These are phyloP conservation scores for Urocitellus parryii DNA, from an alignment of 2,113 vertebrate genomes.

Conservation along the genomic window DNA sequence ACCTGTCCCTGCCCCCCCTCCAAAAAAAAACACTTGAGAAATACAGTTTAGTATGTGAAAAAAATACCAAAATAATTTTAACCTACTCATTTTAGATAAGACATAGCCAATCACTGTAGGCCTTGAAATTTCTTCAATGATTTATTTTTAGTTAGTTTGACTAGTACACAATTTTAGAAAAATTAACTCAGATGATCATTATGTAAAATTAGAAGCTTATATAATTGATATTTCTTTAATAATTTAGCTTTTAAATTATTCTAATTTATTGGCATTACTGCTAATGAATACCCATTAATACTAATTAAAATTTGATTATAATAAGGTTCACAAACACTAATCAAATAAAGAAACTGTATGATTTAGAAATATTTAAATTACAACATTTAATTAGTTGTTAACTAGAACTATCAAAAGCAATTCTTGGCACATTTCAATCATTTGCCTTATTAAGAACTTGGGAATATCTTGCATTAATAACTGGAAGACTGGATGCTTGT, in stretches of 20 bases:
- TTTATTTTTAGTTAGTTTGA: slow-evolving; percentile 54
- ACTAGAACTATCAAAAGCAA: neutral
- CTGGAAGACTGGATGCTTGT: neutral
- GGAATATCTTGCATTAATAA: neutral
- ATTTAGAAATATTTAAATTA: slow-evolving; percentile 47
- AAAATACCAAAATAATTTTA: slow-evolving; percentile 29
- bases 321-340: neutral
- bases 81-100: slow-evolving; percentile 29
- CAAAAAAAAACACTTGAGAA: neutral
- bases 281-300: slow-evolving; percentile 57
- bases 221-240: slow-evolving; percentile 2
- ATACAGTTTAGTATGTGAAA: slow-evolving; percentile 9
- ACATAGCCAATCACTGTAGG: neutral
- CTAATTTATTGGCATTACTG: neutral
- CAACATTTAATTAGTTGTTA: slow-evolving; percentile 43
- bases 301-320: slow-evolving; percentile 48
- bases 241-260: neutral
- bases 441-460: neutral
- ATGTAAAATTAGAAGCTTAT: slow-evolving; percentile 41
- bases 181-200: slow-evolving; percentile 40
- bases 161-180: neutral
- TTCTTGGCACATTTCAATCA: slow-evolving; percentile 25
- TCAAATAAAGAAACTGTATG: slow-evolving; percentile 43
- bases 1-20: no score
- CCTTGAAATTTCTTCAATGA: neutral